These are phyloP conservation scores for Lepeophtheirus nordmannii DNA, from an alignment of 2,888 invertebrate genomes.

Conservation along the genomic window DNA sequence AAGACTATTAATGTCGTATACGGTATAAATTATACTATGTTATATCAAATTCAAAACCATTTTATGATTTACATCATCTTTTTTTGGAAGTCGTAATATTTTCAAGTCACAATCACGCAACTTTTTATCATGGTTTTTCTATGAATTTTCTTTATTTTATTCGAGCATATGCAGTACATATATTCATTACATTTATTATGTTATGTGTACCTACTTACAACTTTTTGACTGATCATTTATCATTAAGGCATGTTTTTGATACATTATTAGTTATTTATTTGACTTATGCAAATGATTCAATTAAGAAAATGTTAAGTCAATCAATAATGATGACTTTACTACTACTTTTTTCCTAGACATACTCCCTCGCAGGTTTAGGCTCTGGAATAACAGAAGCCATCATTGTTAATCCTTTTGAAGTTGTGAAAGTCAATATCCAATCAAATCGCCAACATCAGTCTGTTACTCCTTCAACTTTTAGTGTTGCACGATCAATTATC, in stretches of 20 bases:
- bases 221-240: too few species aligned
- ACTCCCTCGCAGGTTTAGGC: constrained; percentile 68
- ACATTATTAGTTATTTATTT: too few species aligned
- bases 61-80: constrained; percentile 10
- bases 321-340: too few species aligned
- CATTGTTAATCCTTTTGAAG: constrained; percentile 84
- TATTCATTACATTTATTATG: too few species aligned
- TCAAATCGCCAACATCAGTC: constrained; percentile 41
- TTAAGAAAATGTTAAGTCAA: too few species aligned
- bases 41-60: not conserved
- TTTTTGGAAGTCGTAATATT: constrained; percentile 1
- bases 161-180: too few species aligned
- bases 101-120: not conserved
- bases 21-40: not conserved
- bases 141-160: too few species aligned
- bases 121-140: too few species aligned
- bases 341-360: constrained; percentile 45
- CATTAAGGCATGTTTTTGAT: too few species aligned
- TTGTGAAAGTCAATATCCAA: constrained; percentile 59
- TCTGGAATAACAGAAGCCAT: constrained; percentile 83
- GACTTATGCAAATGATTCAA: too few species aligned
- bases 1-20: too few species aligned
- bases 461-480: constrained; percentile 56
- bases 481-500: constrained; percentile 62
- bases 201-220: too few species aligned